Evolutionary conservation across 1,140 invertebrate species (phyloP).

Genomic region (Diorhabda sublineata): DNA sequence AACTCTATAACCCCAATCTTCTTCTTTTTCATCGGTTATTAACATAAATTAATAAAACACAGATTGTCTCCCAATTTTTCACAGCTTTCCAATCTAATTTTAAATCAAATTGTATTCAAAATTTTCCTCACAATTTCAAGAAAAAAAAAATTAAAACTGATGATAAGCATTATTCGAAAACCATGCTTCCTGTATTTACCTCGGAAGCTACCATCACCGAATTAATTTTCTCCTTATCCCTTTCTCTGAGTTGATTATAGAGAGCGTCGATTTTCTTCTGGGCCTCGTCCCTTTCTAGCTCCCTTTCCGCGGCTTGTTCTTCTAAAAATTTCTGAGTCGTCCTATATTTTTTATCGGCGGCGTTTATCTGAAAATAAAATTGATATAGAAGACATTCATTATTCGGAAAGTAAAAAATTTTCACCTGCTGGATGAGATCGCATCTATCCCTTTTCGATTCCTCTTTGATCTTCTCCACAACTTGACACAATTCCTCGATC

Average conservation of each 20-base stretch:
- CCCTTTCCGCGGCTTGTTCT: slow-evolving; percentile 73
- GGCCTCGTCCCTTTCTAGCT: slow-evolving; percentile 73
- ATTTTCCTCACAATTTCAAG: no score
- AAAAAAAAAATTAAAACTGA: no score
- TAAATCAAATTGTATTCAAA: no score
- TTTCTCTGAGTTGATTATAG: slow-evolving; percentile 58
- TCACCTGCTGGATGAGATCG: slow-evolving; percentile 69
- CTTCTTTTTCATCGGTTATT: no score
- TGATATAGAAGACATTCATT: not conserved
- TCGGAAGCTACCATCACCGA: slow-evolving; percentile 54
- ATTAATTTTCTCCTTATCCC: slow-evolving; percentile 56
- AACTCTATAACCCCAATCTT: no score
- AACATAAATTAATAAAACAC: no score
- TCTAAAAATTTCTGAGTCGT: slow-evolving; percentile 71
- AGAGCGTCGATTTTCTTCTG: slow-evolving; percentile 57
- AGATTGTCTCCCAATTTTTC: no score
- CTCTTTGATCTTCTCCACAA: slow-evolving; percentile 61
- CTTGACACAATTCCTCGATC: slow-evolving; percentile 58
- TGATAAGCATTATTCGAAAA: no score
- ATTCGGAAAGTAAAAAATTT: not conserved
- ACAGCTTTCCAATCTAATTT: no score
- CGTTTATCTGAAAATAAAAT: slow-evolving; percentile 59
- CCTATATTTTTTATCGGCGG: slow-evolving; percentile 72
- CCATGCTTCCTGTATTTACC: slow-evolving; percentile 44
- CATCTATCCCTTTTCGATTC: slow-evolving; percentile 60